These are phyloP conservation scores for Etheostoma perlongum DNA, from an alignment of 2,797 vertebrate genomes.

Conservation along the genomic window DNA sequence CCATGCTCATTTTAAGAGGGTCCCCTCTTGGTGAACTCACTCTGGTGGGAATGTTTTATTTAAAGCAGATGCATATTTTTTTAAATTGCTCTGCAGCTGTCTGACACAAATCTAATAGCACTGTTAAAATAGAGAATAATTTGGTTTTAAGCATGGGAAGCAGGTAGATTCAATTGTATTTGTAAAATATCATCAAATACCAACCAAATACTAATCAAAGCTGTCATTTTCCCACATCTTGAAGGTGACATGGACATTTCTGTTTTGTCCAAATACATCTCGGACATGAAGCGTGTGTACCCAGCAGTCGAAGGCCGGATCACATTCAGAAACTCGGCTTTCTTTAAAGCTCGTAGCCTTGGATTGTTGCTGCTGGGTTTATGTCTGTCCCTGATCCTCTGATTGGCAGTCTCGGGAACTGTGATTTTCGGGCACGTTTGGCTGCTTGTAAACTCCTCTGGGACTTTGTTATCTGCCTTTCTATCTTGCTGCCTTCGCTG, in stretches of 20 bases:
- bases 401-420: constrained; percentile 21
- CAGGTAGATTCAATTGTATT: neutral
- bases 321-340: constrained; percentile 80
- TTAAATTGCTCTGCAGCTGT: neutral
- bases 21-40: neutral
- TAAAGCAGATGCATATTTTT: constrained; percentile 6
- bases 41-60: neutral
- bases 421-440: constrained; percentile 20
- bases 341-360: constrained; percentile 22
- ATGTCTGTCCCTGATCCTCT: constrained; percentile 44
- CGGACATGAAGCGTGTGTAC: constrained; percentile 86
- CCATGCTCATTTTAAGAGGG: neutral
- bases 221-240: constrained; percentile 1
- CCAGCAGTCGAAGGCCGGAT: constrained; percentile 90
- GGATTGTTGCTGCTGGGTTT: constrained; percentile 60
- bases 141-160: neutral
- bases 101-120: neutral
- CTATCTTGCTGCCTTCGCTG: neutral
- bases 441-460: neutral
- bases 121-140: neutral
- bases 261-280: constrained; percentile 87
- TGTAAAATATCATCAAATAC: neutral
- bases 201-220: neutral
- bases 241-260: constrained; percentile 88
- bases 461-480: constrained; percentile 27